Base-by-base conservation (phyloP, 2,113 vertebrate species). In the Istiophorus platypterus region DNA sequence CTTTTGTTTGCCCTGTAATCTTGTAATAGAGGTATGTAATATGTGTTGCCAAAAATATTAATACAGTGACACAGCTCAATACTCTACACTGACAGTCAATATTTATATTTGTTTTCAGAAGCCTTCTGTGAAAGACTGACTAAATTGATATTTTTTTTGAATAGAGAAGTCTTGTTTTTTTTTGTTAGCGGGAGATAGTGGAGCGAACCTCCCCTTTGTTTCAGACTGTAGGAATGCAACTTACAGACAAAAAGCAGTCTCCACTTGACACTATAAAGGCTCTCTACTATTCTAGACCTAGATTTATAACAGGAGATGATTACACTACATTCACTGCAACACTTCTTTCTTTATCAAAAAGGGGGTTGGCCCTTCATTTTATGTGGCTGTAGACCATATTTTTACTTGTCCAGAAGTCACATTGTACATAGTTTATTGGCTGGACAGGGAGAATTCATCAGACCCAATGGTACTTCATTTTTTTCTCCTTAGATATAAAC, bases 241-340 rank as follows among this genome's bases (percentile, higher is more conserved):
- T 24, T 7, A 49, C 39, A 69, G 41, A 64, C 24, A 54, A 31
- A 27, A 41, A 7, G 14, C 10, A 67, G 47, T 39, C 31, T 79
- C 5, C 26, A 58, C 7, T 47, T 74, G 6, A 61, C 49, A 15
- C 12, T 73, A 45, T 0, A n/a, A 59, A 68, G 27, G 7, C 3
- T 65, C 61, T 59, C 15, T 54, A 5, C 1, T 7, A 13, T 27
- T 66, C 31, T 41, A 42, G 4, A 58, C 17, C 24, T 17, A 49
- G 15, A 71, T 79, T 64, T 79, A 80, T 0, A 17, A 52, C 20
- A 27, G 51, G 67, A 76, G 76, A 72, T 54, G 80, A 72, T 41
- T 15, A 56, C 4, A 6, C 67, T 81, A 39, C 34, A 41, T 39
- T 75, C 18, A 29, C 73, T 42, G 49, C 31, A 3, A 29, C 31